Conservation (phyloP, 2,888 invertebrate genomes). For the Polyploca ridens region DNA sequence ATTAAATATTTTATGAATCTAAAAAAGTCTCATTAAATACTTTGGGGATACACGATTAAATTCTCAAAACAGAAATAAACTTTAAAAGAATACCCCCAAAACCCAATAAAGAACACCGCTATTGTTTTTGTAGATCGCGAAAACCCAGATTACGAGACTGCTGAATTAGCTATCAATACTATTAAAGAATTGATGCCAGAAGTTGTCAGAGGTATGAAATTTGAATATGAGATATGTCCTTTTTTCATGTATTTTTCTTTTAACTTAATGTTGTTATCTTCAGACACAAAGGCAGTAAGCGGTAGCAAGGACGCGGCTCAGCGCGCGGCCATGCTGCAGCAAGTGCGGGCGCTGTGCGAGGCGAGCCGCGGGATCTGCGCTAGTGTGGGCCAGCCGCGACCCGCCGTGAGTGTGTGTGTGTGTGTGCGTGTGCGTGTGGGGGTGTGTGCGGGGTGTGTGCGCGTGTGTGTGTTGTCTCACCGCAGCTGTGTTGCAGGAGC, state of each 20-base stretch:
- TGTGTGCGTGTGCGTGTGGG: constrained; percentile 19
- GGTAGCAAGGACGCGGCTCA: constrained; percentile 37
- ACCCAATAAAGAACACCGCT: neutral
- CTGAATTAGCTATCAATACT: constrained; percentile 47
- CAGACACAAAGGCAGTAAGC: constrained; percentile 51
- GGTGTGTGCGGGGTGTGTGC: neutral
- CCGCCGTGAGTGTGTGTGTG: constrained; percentile 25
- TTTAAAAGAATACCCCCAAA: no score
- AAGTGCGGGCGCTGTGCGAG: constrained; percentile 44
- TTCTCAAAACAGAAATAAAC: no score
- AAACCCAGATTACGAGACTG: constrained; percentile 52
- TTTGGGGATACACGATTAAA: neutral
- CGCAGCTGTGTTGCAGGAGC: constrained; percentile 33
- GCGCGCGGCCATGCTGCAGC: constrained; percentile 35
- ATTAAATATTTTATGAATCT: no score
- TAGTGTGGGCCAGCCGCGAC: constrained; percentile 29
- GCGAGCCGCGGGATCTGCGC: constrained; percentile 44
- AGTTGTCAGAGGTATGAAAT: constrained; percentile 54
- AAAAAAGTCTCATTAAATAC: neutral
- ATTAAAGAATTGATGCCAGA: constrained; percentile 57
- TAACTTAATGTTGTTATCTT: neutral
- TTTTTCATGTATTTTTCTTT: no score
- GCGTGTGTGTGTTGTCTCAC: constrained; percentile 1
- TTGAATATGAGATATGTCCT: neutral
- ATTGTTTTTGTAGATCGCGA: constrained; percentile 42